These are phyloP conservation scores for Lepidurus arcticus DNA, from an alignment of 1,140 invertebrate genomes.

Conservation along the genomic window DNA sequence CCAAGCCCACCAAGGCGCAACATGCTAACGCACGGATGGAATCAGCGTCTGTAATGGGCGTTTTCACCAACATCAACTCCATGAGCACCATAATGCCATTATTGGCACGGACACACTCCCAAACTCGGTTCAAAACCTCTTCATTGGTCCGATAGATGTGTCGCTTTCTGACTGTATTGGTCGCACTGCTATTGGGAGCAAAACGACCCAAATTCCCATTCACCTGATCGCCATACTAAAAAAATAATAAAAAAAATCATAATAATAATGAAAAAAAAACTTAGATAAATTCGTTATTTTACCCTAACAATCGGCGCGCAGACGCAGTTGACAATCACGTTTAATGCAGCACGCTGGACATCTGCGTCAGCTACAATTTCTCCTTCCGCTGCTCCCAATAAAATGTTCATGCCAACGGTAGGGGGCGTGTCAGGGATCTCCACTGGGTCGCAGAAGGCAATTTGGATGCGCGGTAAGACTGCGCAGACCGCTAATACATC, in stretches of 20 bases:
- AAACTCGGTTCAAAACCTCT: conserved; percentile 81
- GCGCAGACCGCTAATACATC: conserved; percentile 86
- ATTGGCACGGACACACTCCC: conserved; percentile 85
- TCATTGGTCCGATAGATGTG: conserved; percentile 63
- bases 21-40: conserved; percentile 85
- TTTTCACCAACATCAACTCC: conserved; percentile 79
- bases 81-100: conserved; percentile 47
- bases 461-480: conserved; percentile 79
- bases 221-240: conserved; percentile 45
- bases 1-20: conserved; percentile 82
- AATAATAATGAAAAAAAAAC: neutral
- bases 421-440: conserved; percentile 66
- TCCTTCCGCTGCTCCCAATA: conserved; percentile 79
- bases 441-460: conserved; percentile 70
- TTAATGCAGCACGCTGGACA: conserved; percentile 81
- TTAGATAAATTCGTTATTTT: neutral
- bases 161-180: conserved; percentile 58
- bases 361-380: conserved; percentile 83
- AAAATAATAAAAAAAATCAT: too few species aligned
- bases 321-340: conserved; percentile 84
- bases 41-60: conserved; percentile 94
- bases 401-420: conserved; percentile 60
- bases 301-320: conserved; percentile 82
- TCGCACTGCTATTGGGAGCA: conserved; percentile 39
- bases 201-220: conserved; percentile 60